Percentiles rank a stretch among this genome's conserved stretches.
phyloP scores from a whole-genome alignment of 1,140 invertebrate species.

The Octopus bimaculoides region DNA sequence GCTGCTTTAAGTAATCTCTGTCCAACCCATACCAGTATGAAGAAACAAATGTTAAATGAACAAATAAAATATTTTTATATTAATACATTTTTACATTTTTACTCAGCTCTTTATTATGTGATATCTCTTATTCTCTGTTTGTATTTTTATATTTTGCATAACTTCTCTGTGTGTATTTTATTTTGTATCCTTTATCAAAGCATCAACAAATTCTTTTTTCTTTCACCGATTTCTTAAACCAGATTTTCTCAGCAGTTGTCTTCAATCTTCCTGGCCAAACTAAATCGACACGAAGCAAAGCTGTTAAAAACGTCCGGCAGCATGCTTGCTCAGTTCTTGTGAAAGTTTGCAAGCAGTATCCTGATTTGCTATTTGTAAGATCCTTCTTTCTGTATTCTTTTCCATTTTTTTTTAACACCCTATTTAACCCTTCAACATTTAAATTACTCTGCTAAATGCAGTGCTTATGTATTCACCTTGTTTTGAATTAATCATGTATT shows the following conservation, averaged over 20 bases:
- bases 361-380: conserved; percentile 62
- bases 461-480: no score
- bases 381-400: not conserved
- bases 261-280: conserved; percentile 68
- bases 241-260: conserved; percentile 77
- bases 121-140: no score
- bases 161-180: conserved; percentile 2
- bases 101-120: no score
- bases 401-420: not conserved
- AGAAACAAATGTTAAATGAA: no score
- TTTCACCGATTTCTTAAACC: conserved; percentile 19
- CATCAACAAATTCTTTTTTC: not conserved
- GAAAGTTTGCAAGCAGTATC: conserved; percentile 84
- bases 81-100: no score
- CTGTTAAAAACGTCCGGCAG: conserved; percentile 79
- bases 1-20: no score
- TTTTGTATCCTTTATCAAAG: not conserved
- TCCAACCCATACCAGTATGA: no score
- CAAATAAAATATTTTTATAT: no score
- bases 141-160: not conserved
- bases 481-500: no score
- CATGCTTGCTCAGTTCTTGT: conserved; percentile 87
- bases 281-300: conserved; percentile 67
- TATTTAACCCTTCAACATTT: no score
- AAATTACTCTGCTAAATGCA: no score